Conservation (phyloP, 2,113 vertebrate species). For the Willisornis vidua region DNA sequence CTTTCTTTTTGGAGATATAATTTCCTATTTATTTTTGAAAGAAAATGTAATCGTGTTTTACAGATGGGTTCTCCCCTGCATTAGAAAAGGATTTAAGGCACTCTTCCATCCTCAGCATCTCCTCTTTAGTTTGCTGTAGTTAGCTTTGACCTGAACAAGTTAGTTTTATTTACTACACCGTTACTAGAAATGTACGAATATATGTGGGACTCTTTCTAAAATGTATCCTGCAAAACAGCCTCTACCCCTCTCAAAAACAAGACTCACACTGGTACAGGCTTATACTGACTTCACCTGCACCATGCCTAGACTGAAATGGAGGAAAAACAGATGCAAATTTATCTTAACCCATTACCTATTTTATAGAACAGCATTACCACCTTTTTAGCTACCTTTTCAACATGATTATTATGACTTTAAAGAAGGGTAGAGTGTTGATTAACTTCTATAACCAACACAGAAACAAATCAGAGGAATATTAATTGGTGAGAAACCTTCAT, state of each 20-base stretch:
- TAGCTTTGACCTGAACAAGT: neutral
- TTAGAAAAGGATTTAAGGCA: neutral
- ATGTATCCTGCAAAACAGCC: neutral
- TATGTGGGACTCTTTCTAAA: neutral
- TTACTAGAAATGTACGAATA: neutral
- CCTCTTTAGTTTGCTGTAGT: neutral
- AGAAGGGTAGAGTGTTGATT: neutral
- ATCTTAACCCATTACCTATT: neutral
- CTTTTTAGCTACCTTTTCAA: neutral
- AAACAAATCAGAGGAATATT: neutral
- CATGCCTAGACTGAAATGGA: neutral
- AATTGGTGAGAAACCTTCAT: neutral
- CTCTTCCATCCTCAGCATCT: neutral
- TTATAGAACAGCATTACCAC: neutral
- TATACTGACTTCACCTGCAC: neutral
- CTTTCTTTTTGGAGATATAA: neutral
- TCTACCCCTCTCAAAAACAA: neutral
- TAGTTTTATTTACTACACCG: neutral
- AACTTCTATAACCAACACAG: neutral
- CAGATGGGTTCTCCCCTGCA: neutral
- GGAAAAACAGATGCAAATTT: neutral
- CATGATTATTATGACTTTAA: neutral
- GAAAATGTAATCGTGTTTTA: neutral
- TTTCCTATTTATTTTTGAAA: neutral
- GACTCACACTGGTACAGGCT: neutral